phyloP scores from a whole-genome alignment of 1,140 invertebrate species.

The Spodoptera frugiperda region DNA sequence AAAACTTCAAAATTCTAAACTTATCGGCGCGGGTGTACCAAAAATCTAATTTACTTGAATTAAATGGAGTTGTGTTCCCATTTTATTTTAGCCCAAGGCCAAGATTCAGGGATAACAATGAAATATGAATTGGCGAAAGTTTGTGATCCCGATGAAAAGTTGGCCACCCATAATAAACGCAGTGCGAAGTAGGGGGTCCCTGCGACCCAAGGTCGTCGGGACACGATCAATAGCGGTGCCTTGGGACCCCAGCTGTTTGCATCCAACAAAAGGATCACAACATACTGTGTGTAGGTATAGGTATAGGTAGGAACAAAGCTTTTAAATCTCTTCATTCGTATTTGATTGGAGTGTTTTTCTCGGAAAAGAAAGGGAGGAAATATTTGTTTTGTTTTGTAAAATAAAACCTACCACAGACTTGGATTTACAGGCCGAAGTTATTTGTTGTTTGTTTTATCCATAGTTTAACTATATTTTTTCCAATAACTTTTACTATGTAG shows the following conservation, averaged over 20 bases:
- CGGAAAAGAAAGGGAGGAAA: background rate
- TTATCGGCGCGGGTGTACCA: background rate
- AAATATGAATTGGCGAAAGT: conserved; percentile 5
- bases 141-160: background rate
- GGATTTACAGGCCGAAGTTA: no score
- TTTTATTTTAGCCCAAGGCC: background rate
- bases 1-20: background rate
- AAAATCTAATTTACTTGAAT: background rate
- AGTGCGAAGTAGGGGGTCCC: background rate
- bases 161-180: background rate
- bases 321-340: background rate
- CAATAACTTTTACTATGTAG: no score
- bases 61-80: background rate
- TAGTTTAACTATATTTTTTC: no score
- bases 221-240: background rate
- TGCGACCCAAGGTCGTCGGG: background rate
- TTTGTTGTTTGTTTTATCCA: no score
- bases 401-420: background rate
- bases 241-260: background rate
- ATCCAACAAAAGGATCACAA: background rate
- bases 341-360: background rate
- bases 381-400: background rate
- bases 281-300: background rate
- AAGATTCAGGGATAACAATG: background rate
- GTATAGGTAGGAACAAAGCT: background rate